Evolutionary conservation across 2,113 vertebrate genomes (phyloP), one percentile per base, ranked within the genome.

Genomic region (Nycticorax nycticorax): DNA sequence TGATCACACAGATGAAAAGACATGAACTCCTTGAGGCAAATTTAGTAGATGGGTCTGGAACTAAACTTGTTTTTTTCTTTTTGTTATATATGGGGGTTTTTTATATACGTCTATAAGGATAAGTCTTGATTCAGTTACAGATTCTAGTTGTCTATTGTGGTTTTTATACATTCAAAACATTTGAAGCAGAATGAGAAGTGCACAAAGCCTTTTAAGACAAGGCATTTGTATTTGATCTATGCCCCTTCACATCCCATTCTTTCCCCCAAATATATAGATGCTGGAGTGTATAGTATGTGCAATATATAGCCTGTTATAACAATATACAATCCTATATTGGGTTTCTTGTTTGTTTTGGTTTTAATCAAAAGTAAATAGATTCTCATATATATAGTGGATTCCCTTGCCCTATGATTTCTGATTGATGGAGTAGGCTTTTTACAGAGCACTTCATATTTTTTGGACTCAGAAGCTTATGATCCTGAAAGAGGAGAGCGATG

Each of bases 1-100:
- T 1, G 2, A 23, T 85, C 18, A 35, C 12, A 55, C 27, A 17
- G 24, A 32, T 0, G 0, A 79, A 62, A 57, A 73, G 17, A 64
- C 39, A 23, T 33, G 74, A 62, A 3, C 5, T 77, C 19, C 45
- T 47, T 66, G 30, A 88, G 33, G 55, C 39, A 77, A 66, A 62
- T 26, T 56, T 66, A 52, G 30, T 60, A 57, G 45, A 59, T 59
- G 10, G 7, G 6, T 73, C 48, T 85, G 53, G 52, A 68, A 63
- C 30, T 11, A 81, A 83, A 37, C 27, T 52, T 85, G 12, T 45
- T 53, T 67, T 67, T 68, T 32, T 11, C 3, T 67, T 57, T 48
- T 45, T 60, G 7, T n/a, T 43, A 7, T 33, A 17, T 53, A 12
- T 14, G 30, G 12, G 8, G 3, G 7, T 3, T 11, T 62, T 80